A percentile compares a stretch with the other conserved stretches of the same genome.
Conservation (phyloP, 2,113 vertebrate species). For the Chrysochloris asiatica region DNA sequence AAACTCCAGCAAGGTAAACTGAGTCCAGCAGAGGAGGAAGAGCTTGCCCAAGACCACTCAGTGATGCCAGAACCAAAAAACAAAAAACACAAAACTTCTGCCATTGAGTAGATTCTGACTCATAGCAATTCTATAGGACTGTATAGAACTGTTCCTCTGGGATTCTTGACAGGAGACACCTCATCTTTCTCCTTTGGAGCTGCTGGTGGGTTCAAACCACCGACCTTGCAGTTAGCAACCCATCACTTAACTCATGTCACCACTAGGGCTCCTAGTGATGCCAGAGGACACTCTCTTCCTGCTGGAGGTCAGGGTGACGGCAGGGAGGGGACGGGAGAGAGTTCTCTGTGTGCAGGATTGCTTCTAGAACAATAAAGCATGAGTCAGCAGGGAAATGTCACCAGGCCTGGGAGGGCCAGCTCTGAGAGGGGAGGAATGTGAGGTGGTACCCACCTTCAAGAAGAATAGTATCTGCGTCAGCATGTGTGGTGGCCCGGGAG, state of each 20-base stretch:
- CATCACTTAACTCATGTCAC: too few species aligned
- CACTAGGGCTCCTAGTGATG: too few species aligned
- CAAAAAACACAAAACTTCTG: too few species aligned
- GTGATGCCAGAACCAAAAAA: too few species aligned
- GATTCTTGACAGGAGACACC: too few species aligned
- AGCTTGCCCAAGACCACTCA: background rate
- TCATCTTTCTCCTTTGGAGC: too few species aligned
- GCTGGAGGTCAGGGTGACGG: background rate
- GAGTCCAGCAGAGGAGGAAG: background rate
- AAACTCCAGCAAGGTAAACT: background rate
- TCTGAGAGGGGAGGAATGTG: background rate
- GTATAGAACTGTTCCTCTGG: too few species aligned
- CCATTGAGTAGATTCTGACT: too few species aligned
- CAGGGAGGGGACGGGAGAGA: background rate
- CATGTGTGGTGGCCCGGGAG: background rate
- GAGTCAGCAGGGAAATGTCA: conserved; percentile 32
- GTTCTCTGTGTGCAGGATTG: background rate
- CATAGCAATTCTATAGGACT: too few species aligned
- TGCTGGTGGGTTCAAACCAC: too few species aligned
- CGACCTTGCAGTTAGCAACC: too few species aligned
- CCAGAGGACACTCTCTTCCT: background rate
- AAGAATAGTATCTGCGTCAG: background rate
- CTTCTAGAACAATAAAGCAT: background rate
- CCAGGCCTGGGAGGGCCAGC: background rate
- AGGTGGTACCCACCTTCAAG: too few species aligned